Evolutionary conservation across 2,797 vertebrate species (phyloP).

Genomic region (Pangasius djambal): DNA sequence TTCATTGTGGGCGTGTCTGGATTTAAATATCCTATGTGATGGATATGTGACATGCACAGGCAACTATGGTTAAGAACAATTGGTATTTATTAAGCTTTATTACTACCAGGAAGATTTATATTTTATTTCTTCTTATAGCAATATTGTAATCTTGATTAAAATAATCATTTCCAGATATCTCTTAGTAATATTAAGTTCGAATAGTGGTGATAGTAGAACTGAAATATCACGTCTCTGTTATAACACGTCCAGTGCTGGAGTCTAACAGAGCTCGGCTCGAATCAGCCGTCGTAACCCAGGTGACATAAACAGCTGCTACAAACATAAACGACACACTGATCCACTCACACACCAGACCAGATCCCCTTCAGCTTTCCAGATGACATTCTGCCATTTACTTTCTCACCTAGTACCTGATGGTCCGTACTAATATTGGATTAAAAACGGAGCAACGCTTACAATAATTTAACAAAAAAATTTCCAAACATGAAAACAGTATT

Average conservation of each 20-base stretch:
- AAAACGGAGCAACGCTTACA: neutral
- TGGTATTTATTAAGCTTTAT: neutral
- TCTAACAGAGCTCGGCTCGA: neutral
- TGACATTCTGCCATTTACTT: neutral
- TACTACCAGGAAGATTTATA: neutral
- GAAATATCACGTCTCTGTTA: neutral
- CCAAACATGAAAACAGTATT: neutral
- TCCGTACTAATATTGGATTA: neutral
- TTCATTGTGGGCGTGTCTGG: neutral
- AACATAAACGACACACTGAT: neutral
- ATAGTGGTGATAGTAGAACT: neutral
- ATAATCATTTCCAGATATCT: neutral
- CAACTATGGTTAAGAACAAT: neutral
- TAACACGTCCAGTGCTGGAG: neutral
- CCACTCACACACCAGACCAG: neutral
- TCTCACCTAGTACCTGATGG: neutral
- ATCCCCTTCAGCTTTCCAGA: neutral
- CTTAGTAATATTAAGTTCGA: neutral
- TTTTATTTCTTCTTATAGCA: neutral
- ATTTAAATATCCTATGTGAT: neutral
- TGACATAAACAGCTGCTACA: constrained; percentile 36
- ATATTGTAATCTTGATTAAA: neutral
- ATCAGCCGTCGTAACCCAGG: constrained; percentile 14
- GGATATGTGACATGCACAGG: neutral
- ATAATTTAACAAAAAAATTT: neutral